Percentiles rank a stretch among this genome's conserved stretches.
These are phyloP conservation scores for Notiomystis cincta DNA, from an alignment of 2,113 vertebrate species.

Conservation along the genomic window DNA sequence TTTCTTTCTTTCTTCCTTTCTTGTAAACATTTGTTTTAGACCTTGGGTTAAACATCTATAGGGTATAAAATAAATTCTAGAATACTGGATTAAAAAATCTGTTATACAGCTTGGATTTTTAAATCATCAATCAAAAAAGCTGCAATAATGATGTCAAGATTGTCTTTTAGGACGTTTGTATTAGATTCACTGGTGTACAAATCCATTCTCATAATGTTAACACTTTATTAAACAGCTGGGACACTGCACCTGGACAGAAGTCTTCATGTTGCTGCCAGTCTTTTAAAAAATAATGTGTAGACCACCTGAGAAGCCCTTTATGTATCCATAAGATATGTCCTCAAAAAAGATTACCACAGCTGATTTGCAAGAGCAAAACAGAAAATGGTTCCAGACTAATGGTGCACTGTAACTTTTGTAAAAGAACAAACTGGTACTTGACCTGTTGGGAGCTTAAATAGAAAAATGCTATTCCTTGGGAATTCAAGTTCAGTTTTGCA, in stretches of 20 bases:
- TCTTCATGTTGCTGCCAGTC: background rate
- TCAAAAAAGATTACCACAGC: background rate
- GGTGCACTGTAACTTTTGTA: background rate
- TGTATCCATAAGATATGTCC: background rate
- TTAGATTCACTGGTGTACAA: background rate
- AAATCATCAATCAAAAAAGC: background rate
- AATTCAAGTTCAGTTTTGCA: background rate
- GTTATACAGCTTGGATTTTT: background rate
- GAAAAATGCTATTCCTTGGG: background rate
- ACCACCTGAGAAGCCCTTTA: background rate
- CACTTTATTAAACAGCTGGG: background rate
- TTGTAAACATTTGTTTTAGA: background rate
- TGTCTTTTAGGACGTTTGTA: background rate
- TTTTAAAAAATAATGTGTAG: background rate
- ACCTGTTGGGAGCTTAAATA: background rate
- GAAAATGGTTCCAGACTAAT: background rate
- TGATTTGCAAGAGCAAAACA: background rate
- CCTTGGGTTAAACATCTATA: background rate
- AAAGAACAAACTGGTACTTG: background rate
- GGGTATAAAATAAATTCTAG: background rate
- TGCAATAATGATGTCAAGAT: background rate
- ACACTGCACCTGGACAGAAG: background rate
- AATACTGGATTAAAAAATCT: background rate
- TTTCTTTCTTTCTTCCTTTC: fast-evolving
- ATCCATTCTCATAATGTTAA: background rate